Evolutionary conservation across 2,113 vertebrate genomes (phyloP), one percentile per base, ranked within the genome.

Genomic region (Lepus timidus): DNA sequence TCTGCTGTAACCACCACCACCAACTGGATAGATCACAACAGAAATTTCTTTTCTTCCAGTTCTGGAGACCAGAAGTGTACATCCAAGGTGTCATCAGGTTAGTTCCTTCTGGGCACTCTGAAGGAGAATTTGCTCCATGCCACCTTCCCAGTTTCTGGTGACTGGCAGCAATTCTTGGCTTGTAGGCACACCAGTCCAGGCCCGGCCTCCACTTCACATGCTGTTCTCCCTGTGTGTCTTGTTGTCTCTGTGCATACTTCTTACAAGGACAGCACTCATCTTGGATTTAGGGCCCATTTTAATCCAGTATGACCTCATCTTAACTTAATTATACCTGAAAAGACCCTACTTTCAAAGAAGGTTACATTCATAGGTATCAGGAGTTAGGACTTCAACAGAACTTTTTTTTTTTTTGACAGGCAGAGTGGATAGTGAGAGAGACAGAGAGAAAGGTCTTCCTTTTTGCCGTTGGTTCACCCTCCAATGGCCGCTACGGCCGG

Each of bases 301-400:
- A 61, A 90, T 61, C 23, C 81, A 62, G 27, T 44, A 73, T 22
- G 36, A 68, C 61, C 49, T 85, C 58, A 81, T 64, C 31, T 85
- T 95, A 89, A 81, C 49, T 90, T 82, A 51, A 82, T 82, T 67
- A 58, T 29, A 90, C 44, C 36, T 86, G 31, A 78, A 88, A 88
- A 96, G 83, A 67, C 25, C 17, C 52, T 75, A 55, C 81, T 86
- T 82, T 76, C 64, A 82, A 95, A 88, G 61, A 84, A 83, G 71
- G 12, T 55, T 29, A 90, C 73, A 64, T 39, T 92, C 68, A 86
- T 25, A 87, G 31, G 39, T 88, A 39, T 6, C 44, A 4, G 9
- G 64, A 1, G 6, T 78, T 78, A 96, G 27, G n/a, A 90, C 16
- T 79, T 93, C 61, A 85, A 52, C 4, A n/a, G 44, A 44, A 44